Conservation (phyloP, 2,797 vertebrate genomes). For the Myripristis jacobus region DNA sequence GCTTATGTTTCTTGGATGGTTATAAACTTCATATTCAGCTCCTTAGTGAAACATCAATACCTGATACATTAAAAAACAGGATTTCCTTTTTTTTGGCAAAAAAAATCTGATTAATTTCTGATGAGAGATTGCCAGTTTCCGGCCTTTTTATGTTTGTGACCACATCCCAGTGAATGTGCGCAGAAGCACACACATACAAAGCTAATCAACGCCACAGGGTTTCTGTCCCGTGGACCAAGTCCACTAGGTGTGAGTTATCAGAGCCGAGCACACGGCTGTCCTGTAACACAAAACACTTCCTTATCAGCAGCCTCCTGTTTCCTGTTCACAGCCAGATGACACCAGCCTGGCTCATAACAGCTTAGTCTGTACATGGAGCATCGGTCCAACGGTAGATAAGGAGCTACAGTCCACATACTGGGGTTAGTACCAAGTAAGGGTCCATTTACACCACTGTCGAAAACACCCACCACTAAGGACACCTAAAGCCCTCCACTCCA, state of each 20-base stretch:
- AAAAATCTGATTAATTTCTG: slow-evolving; percentile 4
- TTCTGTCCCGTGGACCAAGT: slow-evolving; percentile 20
- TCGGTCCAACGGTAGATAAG: background rate
- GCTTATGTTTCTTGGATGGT: background rate
- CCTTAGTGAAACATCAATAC: background rate
- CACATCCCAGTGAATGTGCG: background rate
- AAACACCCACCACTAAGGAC: too few species aligned
- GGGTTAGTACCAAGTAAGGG: background rate
- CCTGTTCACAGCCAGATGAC: slow-evolving; percentile 63
- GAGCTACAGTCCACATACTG: too few species aligned
- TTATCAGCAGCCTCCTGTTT: slow-evolving; percentile 71
- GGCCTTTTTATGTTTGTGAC: slow-evolving; percentile 4
- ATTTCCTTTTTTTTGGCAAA: slow-evolving; percentile 25
- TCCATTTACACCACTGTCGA: too few species aligned
- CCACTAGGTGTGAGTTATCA: slow-evolving; percentile 47
- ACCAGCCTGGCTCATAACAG: slow-evolving; percentile 32
- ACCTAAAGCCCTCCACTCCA: too few species aligned
- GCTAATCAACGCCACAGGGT: slow-evolving; percentile 14
- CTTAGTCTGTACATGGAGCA: background rate
- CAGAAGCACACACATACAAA: slow-evolving; percentile 6
- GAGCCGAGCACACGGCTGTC: slow-evolving; percentile 42
- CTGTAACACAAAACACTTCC: slow-evolving; percentile 68
- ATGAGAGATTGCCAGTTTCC: background rate
- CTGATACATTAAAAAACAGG: background rate
- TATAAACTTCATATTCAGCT: background rate